Conservation (phyloP, 2,888 invertebrate species). For the Pedicia rivosa region DNA sequence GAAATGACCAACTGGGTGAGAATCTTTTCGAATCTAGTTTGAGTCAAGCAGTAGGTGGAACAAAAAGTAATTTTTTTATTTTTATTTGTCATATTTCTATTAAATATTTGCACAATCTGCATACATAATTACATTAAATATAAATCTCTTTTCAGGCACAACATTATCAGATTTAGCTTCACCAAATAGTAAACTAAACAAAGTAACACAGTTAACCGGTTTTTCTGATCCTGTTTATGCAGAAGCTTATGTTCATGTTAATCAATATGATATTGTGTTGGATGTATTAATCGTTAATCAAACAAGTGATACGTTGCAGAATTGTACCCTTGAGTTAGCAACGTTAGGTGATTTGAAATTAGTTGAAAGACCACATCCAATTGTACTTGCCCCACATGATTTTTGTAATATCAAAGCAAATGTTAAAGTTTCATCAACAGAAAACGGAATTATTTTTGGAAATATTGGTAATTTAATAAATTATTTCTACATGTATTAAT, state of each 20-base stretch:
- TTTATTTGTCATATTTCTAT: too few species aligned
- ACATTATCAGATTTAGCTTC: slow-evolving; percentile 34
- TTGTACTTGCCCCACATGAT: slow-evolving; percentile 92
- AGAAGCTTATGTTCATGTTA: slow-evolving; percentile 98
- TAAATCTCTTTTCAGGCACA: too few species aligned
- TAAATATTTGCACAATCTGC: too few species aligned
- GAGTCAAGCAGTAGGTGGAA: slow-evolving; percentile 70
- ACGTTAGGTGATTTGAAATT: slow-evolving; percentile 95
- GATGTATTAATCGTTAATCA: slow-evolving; percentile 98
- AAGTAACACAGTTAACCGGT: slow-evolving; percentile 92
- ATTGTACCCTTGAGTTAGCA: slow-evolving; percentile 93
- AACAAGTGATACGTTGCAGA: slow-evolving; percentile 95
- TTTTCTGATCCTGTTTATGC: slow-evolving; percentile 99
- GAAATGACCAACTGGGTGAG: slow-evolving; percentile 37
- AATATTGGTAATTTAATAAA: slow-evolving; percentile 75
- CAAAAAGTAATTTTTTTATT: too few species aligned
- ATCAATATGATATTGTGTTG: slow-evolving; percentile 95
- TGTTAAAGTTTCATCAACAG: slow-evolving; percentile 98
- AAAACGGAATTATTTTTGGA: slow-evolving; percentile 99
- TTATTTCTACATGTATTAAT: too few species aligned
- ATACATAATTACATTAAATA: neutral
- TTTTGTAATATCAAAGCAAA: slow-evolving; percentile 97
- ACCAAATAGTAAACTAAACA: slow-evolving; percentile 43
- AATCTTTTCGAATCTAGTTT: slow-evolving; percentile 90
- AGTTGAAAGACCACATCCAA: slow-evolving; percentile 92